phyloP scores from a whole-genome alignment of 2,113 vertebrate genomes.

The Pteruthius melanotis region DNA sequence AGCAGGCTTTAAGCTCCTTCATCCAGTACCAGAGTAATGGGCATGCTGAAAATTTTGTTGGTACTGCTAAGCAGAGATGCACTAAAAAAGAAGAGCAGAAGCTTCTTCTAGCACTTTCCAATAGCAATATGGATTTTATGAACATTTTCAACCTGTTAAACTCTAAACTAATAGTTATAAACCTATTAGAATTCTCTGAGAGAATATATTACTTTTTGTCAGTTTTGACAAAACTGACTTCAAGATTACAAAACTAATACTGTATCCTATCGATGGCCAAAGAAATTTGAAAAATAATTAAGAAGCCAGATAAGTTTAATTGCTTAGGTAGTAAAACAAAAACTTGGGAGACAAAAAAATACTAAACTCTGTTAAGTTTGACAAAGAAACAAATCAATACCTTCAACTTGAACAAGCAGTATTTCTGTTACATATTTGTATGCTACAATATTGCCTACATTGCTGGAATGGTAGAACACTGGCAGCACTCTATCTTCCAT shows the following conservation, averaged over 20 bases:
- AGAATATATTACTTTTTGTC: not conserved
- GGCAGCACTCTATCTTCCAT: not conserved
- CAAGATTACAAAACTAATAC: not conserved
- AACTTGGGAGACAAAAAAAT: not conserved
- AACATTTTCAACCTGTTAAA: not conserved
- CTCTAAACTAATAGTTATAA: not conserved
- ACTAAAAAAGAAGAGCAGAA: not conserved
- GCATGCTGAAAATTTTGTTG: not conserved
- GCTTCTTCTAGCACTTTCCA: not conserved
- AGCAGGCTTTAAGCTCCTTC: not conserved
- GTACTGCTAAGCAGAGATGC: not conserved
- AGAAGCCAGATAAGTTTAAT: not conserved
- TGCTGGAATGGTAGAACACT: not conserved
- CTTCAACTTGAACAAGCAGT: not conserved
- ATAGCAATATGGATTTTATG: not conserved
- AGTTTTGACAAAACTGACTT: not conserved
- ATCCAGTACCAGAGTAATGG: not conserved
- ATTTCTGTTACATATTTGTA: not conserved
- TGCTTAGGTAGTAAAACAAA: not conserved
- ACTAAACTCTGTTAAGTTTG: not conserved
- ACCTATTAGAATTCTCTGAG: not conserved
- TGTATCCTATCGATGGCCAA: not conserved
- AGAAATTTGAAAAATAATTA: not conserved
- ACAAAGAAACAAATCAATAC: not conserved
- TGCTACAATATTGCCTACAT: not conserved